phyloP scores from a whole-genome alignment of 2,888 invertebrate species.

The Amphipoea oculea region DNA sequence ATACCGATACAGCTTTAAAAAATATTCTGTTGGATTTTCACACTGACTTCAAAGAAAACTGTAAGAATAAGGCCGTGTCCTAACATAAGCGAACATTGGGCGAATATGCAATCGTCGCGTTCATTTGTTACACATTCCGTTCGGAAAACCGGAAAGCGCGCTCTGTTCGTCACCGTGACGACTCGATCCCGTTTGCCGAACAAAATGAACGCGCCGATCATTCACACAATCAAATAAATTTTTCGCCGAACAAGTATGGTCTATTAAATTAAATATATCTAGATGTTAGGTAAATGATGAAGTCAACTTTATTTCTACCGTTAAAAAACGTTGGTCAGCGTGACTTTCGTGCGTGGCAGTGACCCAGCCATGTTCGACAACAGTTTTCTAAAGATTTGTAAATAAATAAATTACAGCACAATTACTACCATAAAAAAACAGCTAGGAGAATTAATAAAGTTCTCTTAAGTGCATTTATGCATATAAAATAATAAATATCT shows the following conservation, averaged over 20 bases:
- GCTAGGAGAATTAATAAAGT: conserved; percentile 24
- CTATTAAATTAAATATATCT: conserved; percentile 29
- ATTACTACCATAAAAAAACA: conserved; percentile 12
- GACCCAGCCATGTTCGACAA: conserved; percentile 5
- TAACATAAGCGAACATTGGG: not conserved
- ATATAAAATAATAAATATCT: conserved; percentile 18
- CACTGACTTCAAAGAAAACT: conserved; percentile 26
- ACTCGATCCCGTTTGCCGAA: not conserved
- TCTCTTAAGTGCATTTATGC: conserved; percentile 55
- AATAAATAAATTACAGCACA: conserved; percentile 11
- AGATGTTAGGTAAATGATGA: not conserved
- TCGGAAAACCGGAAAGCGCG: not conserved
- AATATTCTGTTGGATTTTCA: conserved; percentile 30
- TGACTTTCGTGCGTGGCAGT: not conserved
- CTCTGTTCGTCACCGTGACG: not conserved
- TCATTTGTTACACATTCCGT: not conserved
- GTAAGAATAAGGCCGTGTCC: not conserved
- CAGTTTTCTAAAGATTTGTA: conserved; percentile 1
- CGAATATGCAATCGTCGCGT: not conserved
- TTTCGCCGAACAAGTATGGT: not conserved
- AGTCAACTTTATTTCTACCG: not conserved
- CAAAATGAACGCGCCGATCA: not conserved
- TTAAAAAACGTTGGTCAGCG: not conserved
- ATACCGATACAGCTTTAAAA: conserved; percentile 47
- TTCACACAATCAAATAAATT: not conserved